A percentile compares a stretch with the other conserved stretches of the same genome.
Evolutionary conservation across 1,140 invertebrate species (phyloP).

Genomic region (Trachymyrmex septentrionalis): DNA sequence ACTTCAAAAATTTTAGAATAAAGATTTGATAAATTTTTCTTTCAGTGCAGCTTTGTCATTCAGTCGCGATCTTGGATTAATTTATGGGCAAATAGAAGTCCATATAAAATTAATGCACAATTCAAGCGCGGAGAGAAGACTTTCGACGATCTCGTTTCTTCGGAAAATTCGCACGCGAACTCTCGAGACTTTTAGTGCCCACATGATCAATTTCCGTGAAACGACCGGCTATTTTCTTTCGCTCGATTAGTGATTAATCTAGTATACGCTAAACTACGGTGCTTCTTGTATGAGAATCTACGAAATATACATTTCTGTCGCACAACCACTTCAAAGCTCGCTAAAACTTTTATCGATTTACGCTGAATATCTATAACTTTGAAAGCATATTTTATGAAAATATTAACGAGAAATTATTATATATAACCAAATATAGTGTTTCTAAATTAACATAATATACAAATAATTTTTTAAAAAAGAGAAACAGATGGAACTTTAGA

Average conservation of each 20-base stretch:
- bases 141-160: neutral
- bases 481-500: neutral
- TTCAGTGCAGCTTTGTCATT: neutral
- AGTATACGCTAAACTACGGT: neutral
- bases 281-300: neutral
- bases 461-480: neutral
- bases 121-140: neutral
- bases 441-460: neutral
- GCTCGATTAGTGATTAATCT: conserved; percentile 26
- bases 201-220: conserved; percentile 1
- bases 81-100: neutral
- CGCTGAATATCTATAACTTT: neutral
- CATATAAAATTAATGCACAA: conserved; percentile 7
- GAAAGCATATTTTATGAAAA: neutral
- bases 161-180: conserved; percentile 10
- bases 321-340: neutral
- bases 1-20: too few species aligned
- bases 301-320: conserved; percentile 3
- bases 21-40: too few species aligned
- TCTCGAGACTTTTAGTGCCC: neutral
- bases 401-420: neutral
- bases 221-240: conserved; percentile 18
- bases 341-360: neutral
- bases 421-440: neutral
- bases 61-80: neutral